These are phyloP conservation scores for Stomatorhinus ivindoensis DNA, from an alignment of 2,113 vertebrate species.

Conservation along the genomic window DNA sequence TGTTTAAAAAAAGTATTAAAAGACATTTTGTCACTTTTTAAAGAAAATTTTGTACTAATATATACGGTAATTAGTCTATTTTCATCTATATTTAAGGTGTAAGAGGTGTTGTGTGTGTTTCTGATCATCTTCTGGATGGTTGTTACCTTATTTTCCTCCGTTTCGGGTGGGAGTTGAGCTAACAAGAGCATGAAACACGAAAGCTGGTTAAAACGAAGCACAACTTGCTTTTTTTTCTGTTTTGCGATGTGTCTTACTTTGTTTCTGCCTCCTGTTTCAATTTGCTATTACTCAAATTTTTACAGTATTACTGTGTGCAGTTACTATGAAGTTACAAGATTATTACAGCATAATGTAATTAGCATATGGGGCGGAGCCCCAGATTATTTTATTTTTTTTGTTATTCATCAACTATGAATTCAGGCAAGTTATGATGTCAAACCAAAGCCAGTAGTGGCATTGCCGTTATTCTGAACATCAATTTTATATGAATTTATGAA, in stretches of 20 bases:
- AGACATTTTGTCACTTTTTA: slow-evolving; percentile 1
- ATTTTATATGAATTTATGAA: slow-evolving; percentile 56
- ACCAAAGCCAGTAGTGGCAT: slow-evolving; percentile 66
- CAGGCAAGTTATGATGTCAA: slow-evolving; percentile 63
- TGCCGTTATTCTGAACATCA: slow-evolving; percentile 58
- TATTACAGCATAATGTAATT: slow-evolving; percentile 81
- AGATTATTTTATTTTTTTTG: slow-evolving; percentile 44
- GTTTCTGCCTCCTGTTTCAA: slow-evolving; percentile 54
- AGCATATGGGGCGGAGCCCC: slow-evolving; percentile 84
- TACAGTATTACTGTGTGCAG: slow-evolving; percentile 61
- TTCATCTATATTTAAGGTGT: slow-evolving; percentile 43
- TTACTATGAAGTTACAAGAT: slow-evolving; percentile 67
- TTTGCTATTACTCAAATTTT: slow-evolving; percentile 69
- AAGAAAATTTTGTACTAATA: slow-evolving; percentile 9
- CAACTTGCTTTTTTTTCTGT: slow-evolving; percentile 60
- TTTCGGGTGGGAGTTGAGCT: slow-evolving; percentile 49
- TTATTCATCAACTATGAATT: slow-evolving; percentile 46
- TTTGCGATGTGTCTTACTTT: slow-evolving; percentile 50
- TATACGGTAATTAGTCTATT: slow-evolving; percentile 6
- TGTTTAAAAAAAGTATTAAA: neutral
- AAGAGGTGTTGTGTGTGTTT: slow-evolving; percentile 26
- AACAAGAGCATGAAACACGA: slow-evolving; percentile 57
- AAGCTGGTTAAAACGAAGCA: slow-evolving; percentile 81
- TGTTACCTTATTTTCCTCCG: slow-evolving; percentile 40
- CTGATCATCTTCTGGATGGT: slow-evolving; percentile 41